phyloP scores from a whole-genome alignment of 2,113 vertebrate genomes.

The Solea solea region DNA sequence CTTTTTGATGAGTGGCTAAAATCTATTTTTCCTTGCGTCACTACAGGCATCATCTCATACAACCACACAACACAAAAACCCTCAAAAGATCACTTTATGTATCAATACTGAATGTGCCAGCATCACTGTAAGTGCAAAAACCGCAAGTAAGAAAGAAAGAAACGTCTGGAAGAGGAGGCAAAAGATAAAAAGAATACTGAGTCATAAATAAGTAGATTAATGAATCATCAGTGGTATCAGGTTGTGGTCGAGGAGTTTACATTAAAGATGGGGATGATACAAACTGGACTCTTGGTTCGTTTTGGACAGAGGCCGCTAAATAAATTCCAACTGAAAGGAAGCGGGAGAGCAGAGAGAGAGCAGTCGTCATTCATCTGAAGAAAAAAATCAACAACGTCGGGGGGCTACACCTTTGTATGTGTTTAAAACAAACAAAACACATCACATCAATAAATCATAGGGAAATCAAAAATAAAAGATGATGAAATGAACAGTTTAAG shows the following conservation, averaged over 20 bases:
- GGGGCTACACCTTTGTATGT: background rate
- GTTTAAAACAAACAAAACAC: background rate
- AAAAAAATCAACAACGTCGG: accelerated
- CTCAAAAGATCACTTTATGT: too few relatives aligned
- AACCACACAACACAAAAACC: too few relatives aligned
- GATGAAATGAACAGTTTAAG: background rate
- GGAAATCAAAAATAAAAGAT: background rate
- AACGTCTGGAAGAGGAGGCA: background rate
- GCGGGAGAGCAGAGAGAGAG: constrained; percentile 40
- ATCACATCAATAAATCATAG: background rate
- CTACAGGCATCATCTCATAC: too few relatives aligned
- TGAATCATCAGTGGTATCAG: constrained; percentile 17
- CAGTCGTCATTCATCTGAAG: constrained; percentile 33
- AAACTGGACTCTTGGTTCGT: constrained; percentile 63
- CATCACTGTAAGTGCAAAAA: constrained; percentile 39
- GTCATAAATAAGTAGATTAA: constrained; percentile 8
- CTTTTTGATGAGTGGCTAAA: too few relatives aligned
- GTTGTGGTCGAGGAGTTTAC: constrained; percentile 53
- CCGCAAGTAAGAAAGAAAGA: background rate
- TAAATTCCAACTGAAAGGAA: constrained; percentile 74
- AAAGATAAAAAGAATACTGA: background rate
- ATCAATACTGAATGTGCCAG: background rate
- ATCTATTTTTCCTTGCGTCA: too few relatives aligned
- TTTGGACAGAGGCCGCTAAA: constrained; percentile 74
- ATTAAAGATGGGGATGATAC: constrained; percentile 77